A percentile compares a stretch with the other conserved stretches of the same genome.
Conservation (phyloP, 2,797 vertebrate genomes). For the Lutra lutra region DNA sequence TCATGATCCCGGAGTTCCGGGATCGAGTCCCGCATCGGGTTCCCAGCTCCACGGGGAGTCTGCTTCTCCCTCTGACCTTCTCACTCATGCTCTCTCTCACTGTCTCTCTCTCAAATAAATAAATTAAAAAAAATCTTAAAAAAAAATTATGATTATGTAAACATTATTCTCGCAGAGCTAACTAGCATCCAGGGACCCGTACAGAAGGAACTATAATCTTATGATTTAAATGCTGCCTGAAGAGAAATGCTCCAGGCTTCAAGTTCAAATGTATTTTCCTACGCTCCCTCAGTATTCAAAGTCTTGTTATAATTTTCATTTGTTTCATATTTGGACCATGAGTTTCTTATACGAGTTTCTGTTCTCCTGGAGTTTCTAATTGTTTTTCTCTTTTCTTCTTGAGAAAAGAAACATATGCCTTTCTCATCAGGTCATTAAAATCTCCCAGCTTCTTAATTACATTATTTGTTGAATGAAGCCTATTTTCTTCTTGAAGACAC, state of each 20-base stretch:
- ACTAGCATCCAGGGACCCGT: neutral
- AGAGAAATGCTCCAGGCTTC: neutral
- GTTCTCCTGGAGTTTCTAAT: slow-evolving; percentile 43
- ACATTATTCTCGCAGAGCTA: slow-evolving; percentile 24
- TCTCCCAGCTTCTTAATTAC: slow-evolving; percentile 57
- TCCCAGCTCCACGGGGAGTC: too few relatives aligned
- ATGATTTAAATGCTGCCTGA: neutral
- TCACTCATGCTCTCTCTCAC: too few relatives aligned
- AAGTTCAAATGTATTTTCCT: slow-evolving; percentile 19
- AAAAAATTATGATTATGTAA: slow-evolving; percentile 16
- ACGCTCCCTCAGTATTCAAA: neutral
- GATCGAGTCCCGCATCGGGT: too few relatives aligned
- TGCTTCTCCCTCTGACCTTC: too few relatives aligned
- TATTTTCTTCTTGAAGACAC: slow-evolving; percentile 49
- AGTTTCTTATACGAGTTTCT: slow-evolving; percentile 33
- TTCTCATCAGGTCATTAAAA: slow-evolving; percentile 64
- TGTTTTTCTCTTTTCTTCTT: slow-evolving; percentile 58
- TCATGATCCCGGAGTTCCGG: too few relatives aligned
- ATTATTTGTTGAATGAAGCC: slow-evolving; percentile 66
- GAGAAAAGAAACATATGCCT: slow-evolving; percentile 63
- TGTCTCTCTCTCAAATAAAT: too few relatives aligned
- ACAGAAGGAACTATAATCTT: neutral
- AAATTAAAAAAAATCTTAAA: too few relatives aligned
- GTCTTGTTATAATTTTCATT: slow-evolving; percentile 32
- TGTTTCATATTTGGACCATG: neutral